These are phyloP conservation scores for Drosophila picticornis DNA, from an alignment of 2,888 invertebrate genomes.

Conservation along the genomic window DNA sequence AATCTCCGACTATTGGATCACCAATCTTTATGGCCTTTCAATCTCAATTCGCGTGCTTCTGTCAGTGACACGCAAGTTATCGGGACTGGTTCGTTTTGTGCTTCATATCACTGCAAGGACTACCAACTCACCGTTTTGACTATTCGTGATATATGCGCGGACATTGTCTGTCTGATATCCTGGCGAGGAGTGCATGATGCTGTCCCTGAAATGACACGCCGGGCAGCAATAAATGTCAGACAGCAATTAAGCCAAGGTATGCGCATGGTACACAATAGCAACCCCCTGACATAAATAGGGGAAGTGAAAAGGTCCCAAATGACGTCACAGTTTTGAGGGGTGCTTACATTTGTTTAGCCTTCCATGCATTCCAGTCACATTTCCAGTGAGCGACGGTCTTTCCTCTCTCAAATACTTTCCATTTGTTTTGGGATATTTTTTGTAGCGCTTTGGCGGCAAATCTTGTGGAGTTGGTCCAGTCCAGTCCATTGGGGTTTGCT, in stretches of 20 bases:
- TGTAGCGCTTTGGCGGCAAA: constrained; percentile 54
- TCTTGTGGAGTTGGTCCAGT: constrained; percentile 9
- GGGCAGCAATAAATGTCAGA: constrained; percentile 69
- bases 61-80: constrained; percentile 39
- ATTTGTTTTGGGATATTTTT: constrained; percentile 73
- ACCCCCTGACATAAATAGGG: constrained; percentile 15
- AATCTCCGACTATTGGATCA: background rate
- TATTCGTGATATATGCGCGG: constrained; percentile 47
- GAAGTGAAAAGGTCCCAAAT: constrained; percentile 37
- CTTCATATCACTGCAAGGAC: constrained; percentile 39
- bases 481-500: constrained; percentile 9
- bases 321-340: constrained; percentile 62
- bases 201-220: constrained; percentile 56
- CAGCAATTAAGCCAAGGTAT: constrained; percentile 68
- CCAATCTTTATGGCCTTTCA: constrained; percentile 24
- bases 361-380: constrained; percentile 13
- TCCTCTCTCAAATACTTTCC: constrained; percentile 20
- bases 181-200: constrained; percentile 24
- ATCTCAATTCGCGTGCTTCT: constrained; percentile 39
- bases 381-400: constrained; percentile 39
- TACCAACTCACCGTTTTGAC: constrained; percentile 29
- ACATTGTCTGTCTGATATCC: constrained; percentile 34
- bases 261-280: constrained; percentile 18
- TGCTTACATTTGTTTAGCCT: constrained; percentile 13
- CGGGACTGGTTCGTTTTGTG: constrained; percentile 40